These are phyloP conservation scores for Sceloporus undulatus DNA, from an alignment of 2,113 vertebrate species.

Conservation along the genomic window DNA sequence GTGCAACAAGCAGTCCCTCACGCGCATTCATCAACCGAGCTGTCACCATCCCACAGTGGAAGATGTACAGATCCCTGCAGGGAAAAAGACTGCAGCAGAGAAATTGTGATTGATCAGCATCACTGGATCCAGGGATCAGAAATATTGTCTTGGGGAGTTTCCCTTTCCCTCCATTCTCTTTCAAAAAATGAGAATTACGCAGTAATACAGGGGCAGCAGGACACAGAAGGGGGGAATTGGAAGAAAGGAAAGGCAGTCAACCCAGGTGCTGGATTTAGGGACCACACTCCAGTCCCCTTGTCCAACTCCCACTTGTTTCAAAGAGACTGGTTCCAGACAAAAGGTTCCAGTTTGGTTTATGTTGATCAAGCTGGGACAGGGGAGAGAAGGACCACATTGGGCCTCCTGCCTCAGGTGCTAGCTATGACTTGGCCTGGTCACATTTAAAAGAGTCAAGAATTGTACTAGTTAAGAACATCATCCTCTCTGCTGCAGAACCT, in stretches of 20 bases:
- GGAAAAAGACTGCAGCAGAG: neutral
- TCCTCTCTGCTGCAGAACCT: neutral
- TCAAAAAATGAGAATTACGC: too few relatives aligned
- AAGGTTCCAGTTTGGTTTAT: too few relatives aligned
- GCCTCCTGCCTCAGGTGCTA: too few relatives aligned
- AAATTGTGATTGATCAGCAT: neutral
- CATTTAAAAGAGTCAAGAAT: too few relatives aligned
- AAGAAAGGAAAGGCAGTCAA: neutral
- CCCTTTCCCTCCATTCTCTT: neutral
- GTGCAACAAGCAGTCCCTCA: neutral
- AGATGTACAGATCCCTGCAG: slow-evolving; percentile 22
- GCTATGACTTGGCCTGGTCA: neutral
- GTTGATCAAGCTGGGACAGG: too few relatives aligned
- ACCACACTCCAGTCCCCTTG: too few relatives aligned
- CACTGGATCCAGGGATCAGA: neutral
- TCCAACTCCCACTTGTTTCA: neutral
- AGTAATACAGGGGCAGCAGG: neutral
- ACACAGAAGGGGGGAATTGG: neutral
- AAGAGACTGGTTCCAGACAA: too few relatives aligned
- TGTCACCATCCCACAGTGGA: neutral
- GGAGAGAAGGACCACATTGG: neutral
- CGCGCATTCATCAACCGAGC: slow-evolving; percentile 1
- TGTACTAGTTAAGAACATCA: neutral
- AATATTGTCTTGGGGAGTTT: neutral
- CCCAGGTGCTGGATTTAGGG: too few relatives aligned